Conservation (phyloP, 2,888 invertebrate genomes). For the Graphium colonna region DNA sequence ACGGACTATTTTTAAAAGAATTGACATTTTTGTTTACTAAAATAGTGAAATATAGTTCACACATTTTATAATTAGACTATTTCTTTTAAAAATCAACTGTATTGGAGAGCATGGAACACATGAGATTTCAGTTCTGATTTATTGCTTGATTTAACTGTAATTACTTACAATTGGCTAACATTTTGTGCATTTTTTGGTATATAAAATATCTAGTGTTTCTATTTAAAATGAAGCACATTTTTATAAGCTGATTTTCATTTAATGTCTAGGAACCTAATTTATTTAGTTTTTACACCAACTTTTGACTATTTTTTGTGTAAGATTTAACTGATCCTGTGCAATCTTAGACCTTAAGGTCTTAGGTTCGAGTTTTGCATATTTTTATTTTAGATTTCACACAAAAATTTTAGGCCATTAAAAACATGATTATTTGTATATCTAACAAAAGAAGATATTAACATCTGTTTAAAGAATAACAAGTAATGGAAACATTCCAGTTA, state of each 20-base stretch:
- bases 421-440: not conserved
- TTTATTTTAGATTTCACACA: too few species aligned
- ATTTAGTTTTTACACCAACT: not conserved
- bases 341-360: too few species aligned
- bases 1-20: not conserved
- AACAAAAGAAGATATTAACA: not conserved
- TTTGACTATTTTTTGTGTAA: too few species aligned
- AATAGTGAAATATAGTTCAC: too few species aligned
- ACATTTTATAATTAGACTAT: too few species aligned
- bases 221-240: constrained; percentile 27
- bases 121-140: too few species aligned
- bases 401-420: too few species aligned
- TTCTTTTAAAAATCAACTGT: too few species aligned
- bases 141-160: not conserved
- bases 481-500: too few species aligned
- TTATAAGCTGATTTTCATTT: not conserved
- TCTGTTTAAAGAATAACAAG: too few species aligned
- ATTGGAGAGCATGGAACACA: too few species aligned
- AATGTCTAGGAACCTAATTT: not conserved
- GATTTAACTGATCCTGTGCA: too few species aligned
- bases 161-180: constrained; percentile 19
- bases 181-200: constrained; percentile 7
- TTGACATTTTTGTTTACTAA: not conserved
- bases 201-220: not conserved
- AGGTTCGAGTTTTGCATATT: not conserved